Percentiles rank a stretch among this genome's conserved stretches.
Conservation (phyloP, 2,113 vertebrate species). For the Ammospiza caudacuta region DNA sequence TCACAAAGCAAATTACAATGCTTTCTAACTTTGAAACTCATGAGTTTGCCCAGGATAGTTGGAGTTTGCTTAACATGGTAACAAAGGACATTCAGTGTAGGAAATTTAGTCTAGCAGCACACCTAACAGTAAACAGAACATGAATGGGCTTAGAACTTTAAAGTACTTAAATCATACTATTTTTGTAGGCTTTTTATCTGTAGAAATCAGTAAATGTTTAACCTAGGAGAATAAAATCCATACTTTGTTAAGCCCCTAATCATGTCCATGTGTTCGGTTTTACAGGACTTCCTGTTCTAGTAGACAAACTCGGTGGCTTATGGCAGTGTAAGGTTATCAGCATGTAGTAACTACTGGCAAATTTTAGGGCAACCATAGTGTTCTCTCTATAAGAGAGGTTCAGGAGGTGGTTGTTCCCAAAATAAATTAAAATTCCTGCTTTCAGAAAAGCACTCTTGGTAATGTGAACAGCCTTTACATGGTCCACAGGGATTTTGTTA, state of each 20-base stretch:
- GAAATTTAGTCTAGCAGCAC: not conserved
- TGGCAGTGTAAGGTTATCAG: not conserved
- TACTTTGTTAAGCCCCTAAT: not conserved
- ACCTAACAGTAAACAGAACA: not conserved
- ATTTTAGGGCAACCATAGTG: not conserved
- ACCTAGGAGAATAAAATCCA: not conserved
- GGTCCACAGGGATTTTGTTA: not conserved
- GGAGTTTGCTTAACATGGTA: not conserved
- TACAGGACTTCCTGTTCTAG: conserved; percentile 1
- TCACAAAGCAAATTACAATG: not conserved
- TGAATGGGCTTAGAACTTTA: not conserved
- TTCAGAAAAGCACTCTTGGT: not conserved
- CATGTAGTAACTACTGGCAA: not conserved
- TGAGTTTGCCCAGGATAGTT: not conserved
- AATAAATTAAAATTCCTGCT: not conserved
- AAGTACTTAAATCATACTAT: not conserved
- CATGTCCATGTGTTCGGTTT: not conserved
- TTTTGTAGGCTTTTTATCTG: not conserved
- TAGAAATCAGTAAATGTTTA: not conserved
- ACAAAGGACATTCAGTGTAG: not conserved
- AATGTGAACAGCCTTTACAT: not conserved
- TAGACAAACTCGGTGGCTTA: not conserved
- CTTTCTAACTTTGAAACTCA: not conserved
- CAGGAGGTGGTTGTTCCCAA: not conserved
- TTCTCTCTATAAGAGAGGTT: not conserved